Evolutionary conservation across 2,113 vertebrate species (phyloP), one percentile per base, ranked within the genome.

Genomic region (Caretta caretta): DNA sequence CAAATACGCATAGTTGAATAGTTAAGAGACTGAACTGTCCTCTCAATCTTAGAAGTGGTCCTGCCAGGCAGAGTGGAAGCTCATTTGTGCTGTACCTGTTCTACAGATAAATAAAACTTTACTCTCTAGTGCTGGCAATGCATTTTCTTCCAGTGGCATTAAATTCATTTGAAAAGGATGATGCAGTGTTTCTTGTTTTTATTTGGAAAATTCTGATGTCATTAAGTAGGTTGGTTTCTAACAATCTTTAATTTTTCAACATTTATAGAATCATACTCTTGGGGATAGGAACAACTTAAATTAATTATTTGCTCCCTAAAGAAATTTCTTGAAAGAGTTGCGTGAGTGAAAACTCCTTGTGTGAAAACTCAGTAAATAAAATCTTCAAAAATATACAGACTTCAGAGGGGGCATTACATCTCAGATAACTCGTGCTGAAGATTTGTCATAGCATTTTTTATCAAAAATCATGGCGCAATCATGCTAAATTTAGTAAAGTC

Each of bases 151-250:
- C 80, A 81, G 16, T 93, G 69, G 79, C 29, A 83, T 16, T 87
- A 87, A 84, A 90, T 87, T 51, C 38, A 90, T 81, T 79, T 97
- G 81, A 92, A 59, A 95, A 91, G 87, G 90, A 91, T 87, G 8
- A 38, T 75, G 35, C 93, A 94, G 13, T 86, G 80, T 12, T 81
- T 83, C 25, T n/a, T 86, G 38, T 84, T 90, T 92, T 92, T 83
- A 62, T 90, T 76, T 93, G 35, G 1, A n/a, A 91, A 94, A 94
- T 89, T 59, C 29, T 82, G 90, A 82, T 81, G 76, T 94, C 92
- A 94, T 94, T 96, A 92, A 84, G 82, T 90, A 35, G 80, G 80
- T 93, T 84, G 42, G 8, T 80, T 84, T 88, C 90, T 69, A 87
- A 25, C 46, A 76, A 27, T 2, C 72, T 75, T 76, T 46, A 46